Conservation (phyloP, 2,888 invertebrate species). For the Mimas tiliae region DNA sequence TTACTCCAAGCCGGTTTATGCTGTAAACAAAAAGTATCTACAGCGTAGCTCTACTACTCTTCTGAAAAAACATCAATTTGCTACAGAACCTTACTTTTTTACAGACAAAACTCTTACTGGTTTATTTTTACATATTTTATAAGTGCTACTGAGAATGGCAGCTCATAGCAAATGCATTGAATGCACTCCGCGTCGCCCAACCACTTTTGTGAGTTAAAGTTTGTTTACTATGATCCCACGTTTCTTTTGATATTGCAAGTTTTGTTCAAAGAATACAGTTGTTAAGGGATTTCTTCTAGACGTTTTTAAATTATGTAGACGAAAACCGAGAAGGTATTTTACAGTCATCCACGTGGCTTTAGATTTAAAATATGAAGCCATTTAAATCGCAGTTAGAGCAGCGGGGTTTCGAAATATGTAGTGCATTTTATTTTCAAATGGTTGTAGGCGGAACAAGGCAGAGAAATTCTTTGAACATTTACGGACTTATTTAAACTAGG, state of each 20-base stretch:
- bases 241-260: conserved; percentile 9
- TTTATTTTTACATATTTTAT: conserved; percentile 47
- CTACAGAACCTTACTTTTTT: conserved; percentile 6
- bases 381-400: background rate
- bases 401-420: background rate
- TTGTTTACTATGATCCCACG: conserved; percentile 22
- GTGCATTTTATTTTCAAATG: background rate
- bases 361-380: background rate
- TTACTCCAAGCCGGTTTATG: no score
- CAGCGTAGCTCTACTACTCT: background rate
- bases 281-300: background rate
- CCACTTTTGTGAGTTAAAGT: conserved; percentile 36
- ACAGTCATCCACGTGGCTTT: background rate
- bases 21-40: no score
- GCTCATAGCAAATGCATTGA: conserved; percentile 44
- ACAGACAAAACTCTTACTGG: background rate
- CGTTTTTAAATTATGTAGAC: conserved; percentile 12
- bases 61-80: background rate
- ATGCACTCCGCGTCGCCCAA: conserved; percentile 32
- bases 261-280: background rate
- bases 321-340: background rate
- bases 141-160: conserved; percentile 39
- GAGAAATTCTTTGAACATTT: background rate
- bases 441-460: background rate
- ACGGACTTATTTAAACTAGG: background rate